These are phyloP conservation scores for Formica aserva DNA, from an alignment of 2,888 invertebrate genomes.

Conservation along the genomic window DNA sequence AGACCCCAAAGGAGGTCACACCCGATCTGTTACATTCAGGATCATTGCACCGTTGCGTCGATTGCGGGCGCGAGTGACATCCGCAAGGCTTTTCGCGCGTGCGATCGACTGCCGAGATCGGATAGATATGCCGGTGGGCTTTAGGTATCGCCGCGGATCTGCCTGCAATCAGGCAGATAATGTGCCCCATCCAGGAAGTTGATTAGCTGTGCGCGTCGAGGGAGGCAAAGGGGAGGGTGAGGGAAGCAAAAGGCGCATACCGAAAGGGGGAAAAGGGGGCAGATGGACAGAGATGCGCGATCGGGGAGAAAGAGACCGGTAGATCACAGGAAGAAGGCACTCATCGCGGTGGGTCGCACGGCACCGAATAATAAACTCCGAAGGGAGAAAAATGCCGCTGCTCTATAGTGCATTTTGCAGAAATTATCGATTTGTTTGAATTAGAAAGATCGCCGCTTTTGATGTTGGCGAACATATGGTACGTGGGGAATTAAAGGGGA, in stretches of 20 bases:
- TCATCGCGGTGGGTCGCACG: conserved; percentile 78
- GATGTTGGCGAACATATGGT: neutral
- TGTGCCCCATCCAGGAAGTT: conserved; percentile 83
- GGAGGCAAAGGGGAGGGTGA: conserved; percentile 58
- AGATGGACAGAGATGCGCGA: conserved; percentile 62
- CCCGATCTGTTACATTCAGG: conserved; percentile 56
- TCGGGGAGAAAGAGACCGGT: conserved; percentile 62
- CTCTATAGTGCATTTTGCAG: conserved; percentile 58
- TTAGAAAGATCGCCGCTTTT: neutral
- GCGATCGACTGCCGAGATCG: conserved; percentile 70
- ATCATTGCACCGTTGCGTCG: conserved; percentile 61
- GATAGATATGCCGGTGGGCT: conserved; percentile 62
- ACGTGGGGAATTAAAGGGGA: neutral
- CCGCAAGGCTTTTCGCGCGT: conserved; percentile 70
- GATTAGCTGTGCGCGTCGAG: conserved; percentile 76
- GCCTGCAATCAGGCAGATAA: conserved; percentile 82
- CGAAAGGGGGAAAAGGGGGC: conserved; percentile 76
- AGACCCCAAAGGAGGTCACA: conserved; percentile 53
- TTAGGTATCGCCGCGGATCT: conserved; percentile 77
- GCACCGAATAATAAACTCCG: conserved; percentile 70
- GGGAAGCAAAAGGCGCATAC: conserved; percentile 73
- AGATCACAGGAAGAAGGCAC: conserved; percentile 83
- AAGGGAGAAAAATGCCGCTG: conserved; percentile 72
- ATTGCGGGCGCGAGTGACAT: conserved; percentile 59
- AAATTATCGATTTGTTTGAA: conserved; percentile 59